Conservation (phyloP, 2,113 vertebrate species). For the Ciconia boyciana region DNA sequence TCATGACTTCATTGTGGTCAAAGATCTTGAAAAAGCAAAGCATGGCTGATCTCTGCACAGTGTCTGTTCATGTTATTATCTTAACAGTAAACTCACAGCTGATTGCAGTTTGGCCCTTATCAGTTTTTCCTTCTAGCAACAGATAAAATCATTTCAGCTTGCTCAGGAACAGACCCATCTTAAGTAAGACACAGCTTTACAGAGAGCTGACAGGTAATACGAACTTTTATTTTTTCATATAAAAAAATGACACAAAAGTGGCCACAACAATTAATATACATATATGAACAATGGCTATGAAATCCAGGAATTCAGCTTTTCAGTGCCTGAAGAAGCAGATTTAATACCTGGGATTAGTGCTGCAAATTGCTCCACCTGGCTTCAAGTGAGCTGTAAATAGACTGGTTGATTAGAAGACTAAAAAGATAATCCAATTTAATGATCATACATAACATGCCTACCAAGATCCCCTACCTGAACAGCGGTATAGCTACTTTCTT, state of each 20-base stretch:
- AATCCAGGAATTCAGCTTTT: neutral
- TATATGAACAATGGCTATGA: neutral
- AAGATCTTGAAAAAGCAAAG: conserved; percentile 31
- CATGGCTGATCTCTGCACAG: neutral
- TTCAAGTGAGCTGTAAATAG: neutral
- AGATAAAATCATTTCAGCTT: neutral
- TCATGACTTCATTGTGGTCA: conserved; percentile 28
- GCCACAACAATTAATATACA: neutral
- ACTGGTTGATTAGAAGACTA: neutral
- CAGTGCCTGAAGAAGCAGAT: neutral
- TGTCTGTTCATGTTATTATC: conserved; percentile 16
- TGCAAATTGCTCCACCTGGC: neutral
- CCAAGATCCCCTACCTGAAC: neutral
- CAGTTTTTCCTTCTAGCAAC: neutral
- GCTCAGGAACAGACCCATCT: neutral
- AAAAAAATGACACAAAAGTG: neutral
- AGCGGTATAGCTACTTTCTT: neutral
- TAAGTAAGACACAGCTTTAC: neutral
- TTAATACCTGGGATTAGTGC: neutral
- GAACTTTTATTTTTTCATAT: neutral
- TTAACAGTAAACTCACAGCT: conserved; percentile 16
- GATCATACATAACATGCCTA: neutral
- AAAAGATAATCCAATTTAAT: neutral
- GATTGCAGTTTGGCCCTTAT: conserved; percentile 25
- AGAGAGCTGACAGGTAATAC: neutral